Evolutionary conservation across 1,140 invertebrate species (phyloP), one percentile per base, ranked within the genome.

Genomic region (Hormaphis cornu): DNA sequence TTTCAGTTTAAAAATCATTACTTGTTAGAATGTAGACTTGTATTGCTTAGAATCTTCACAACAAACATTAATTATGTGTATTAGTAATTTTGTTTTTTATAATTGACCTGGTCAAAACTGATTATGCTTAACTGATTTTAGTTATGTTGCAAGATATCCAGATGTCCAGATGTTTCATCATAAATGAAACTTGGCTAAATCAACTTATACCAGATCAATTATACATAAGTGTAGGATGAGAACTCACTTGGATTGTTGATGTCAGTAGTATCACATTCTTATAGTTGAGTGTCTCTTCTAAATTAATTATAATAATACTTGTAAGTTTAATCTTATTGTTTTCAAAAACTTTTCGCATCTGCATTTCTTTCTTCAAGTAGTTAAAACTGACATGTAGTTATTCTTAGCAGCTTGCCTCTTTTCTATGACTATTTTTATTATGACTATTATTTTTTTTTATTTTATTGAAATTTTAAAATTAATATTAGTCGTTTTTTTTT

Each of bases 51-150:
- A 35, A 12, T 20, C 6, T 35, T 33, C 35, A n/a, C 6, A 1
- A 2, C 8, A 20, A 33, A 54, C n/a, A 54, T 54, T 54, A n/a
- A n/a, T n/a, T n/a, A n/a, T n/a, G n/a, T 54, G 30, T 54, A 54
- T 54, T 35, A 54, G 20, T 20, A 10, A 72, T 71, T 72, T 12
- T 12, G 20, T 74, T 73, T 71, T 73, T 72, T 73, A 74, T 61
- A 61, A 63, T 30, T 70, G 37, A 58, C 69, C 59, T 42, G 42
- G 59, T 40, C 70, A 72, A 71, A n/a, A 66, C 69, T 37, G 61
- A 72, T 70, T 70, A 70, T 70, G 40, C 37, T 70, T 63, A 48
- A 63, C 73, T 75, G 72, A 30, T 59, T 70, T 54, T 56, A 59
- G 18, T 50, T 58, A 73, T 72, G 72, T 70, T 72, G 70, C 56